A percentile compares a stretch with the other conserved stretches of the same genome.
These are phyloP conservation scores for Archips xylosteana DNA, from an alignment of 2,888 invertebrate species.

Conservation along the genomic window DNA sequence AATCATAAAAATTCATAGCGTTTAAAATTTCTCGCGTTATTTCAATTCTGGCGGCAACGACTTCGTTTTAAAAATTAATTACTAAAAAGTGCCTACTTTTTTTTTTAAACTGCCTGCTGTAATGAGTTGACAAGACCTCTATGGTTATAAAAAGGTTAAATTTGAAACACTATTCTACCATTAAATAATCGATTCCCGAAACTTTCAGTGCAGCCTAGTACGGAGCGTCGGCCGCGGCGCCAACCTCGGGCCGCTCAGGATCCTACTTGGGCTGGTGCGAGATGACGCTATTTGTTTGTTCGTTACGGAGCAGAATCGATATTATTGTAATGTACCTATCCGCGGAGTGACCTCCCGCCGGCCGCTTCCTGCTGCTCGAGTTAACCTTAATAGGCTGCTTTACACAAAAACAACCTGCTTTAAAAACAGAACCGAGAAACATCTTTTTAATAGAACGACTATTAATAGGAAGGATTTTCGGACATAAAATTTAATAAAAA, in stretches of 20 bases:
- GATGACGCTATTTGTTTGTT: background rate
- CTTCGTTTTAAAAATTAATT: too few species aligned
- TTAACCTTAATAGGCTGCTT: conserved; percentile 4
- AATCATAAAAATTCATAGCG: too few species aligned
- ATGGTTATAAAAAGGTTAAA: too few species aligned
- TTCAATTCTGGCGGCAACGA: too few species aligned
- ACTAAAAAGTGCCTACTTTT: too few species aligned
- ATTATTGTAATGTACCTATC: background rate
- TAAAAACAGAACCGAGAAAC: background rate
- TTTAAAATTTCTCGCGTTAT: too few species aligned
- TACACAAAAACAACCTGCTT: background rate
- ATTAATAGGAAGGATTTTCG: background rate
- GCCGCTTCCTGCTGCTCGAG: conserved; percentile 10
- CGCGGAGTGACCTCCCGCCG: background rate
- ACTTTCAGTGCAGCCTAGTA: too few species aligned
- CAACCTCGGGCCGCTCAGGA: background rate
- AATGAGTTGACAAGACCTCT: too few species aligned
- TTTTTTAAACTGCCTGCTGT: too few species aligned
- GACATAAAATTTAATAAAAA: background rate
- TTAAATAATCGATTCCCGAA: too few species aligned
- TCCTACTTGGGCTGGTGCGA: background rate
- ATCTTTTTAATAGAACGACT: background rate
- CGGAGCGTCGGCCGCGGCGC: background rate
- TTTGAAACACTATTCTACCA: too few species aligned
- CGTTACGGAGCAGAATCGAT: background rate